Percentiles rank a stretch among this genome's conserved stretches.
phyloP scores from a whole-genome alignment of 2,888 invertebrate species.

The Drosophila affinis region DNA sequence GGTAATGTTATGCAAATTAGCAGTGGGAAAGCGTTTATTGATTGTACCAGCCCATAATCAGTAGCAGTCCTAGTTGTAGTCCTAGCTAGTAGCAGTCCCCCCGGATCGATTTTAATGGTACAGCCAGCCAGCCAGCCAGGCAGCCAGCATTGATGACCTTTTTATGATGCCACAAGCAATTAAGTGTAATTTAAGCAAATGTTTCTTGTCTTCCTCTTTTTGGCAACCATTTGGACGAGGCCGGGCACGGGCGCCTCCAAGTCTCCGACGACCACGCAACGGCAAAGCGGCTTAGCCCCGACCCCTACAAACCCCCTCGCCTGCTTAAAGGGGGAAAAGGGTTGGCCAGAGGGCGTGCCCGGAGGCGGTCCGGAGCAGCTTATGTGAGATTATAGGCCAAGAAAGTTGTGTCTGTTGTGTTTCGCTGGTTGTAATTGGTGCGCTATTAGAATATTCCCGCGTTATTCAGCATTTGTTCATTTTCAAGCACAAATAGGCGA shows the following conservation, averaged over 20 bases:
- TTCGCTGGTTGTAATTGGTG: slow-evolving; percentile 27
- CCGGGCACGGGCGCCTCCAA: slow-evolving; percentile 40
- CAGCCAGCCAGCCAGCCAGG: slow-evolving; percentile 17
- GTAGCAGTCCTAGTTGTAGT: background rate
- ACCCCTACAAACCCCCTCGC: too few species aligned
- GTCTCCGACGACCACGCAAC: slow-evolving; percentile 48
- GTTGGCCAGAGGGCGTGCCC: slow-evolving; percentile 33
- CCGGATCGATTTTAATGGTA: slow-evolving; percentile 54
- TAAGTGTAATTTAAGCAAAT: slow-evolving; percentile 54
- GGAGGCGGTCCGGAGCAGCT: slow-evolving; percentile 25
- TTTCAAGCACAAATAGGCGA: slow-evolving; percentile 31
- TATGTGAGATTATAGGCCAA: slow-evolving; percentile 36
- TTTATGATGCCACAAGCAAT: slow-evolving; percentile 56
- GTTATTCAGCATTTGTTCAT: slow-evolving; percentile 29
- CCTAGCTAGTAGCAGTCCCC: background rate
- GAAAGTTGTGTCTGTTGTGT: slow-evolving; percentile 4
- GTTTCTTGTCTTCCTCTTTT: slow-evolving; percentile 22
- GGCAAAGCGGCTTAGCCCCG: slow-evolving; percentile 21
- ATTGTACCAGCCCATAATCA: slow-evolving; percentile 6
- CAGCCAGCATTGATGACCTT: slow-evolving; percentile 28
- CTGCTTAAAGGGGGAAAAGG: slow-evolving; percentile 8
- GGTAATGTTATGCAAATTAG: slow-evolving; percentile 53
- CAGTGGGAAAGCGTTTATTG: slow-evolving; percentile 35
- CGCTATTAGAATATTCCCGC: slow-evolving; percentile 32
- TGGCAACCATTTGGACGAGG: slow-evolving; percentile 51